Percentiles rank a stretch among this genome's conserved stretches.
These are phyloP conservation scores for Phragmatobia fuliginosa DNA, from an alignment of 2,888 invertebrate species.

Conservation along the genomic window DNA sequence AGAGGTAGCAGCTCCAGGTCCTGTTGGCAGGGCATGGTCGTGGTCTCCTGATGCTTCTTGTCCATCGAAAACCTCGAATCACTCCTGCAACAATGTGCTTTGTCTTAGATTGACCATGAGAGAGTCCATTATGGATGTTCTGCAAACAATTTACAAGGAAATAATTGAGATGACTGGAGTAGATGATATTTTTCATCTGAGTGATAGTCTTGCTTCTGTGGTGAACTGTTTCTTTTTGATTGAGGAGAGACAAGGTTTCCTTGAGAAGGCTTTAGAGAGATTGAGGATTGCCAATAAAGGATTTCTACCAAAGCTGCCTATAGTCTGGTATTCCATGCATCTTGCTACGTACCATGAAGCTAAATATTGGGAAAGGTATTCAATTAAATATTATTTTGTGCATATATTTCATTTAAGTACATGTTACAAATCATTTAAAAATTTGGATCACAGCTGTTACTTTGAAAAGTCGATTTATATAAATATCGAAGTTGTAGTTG, in stretches of 20 bases:
- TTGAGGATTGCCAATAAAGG: conserved; percentile 87
- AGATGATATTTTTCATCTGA: conserved; percentile 92
- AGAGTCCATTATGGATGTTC: conserved; percentile 89
- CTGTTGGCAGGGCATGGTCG: conserved; percentile 94
- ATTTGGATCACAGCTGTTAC: too few species aligned
- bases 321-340: conserved; percentile 91
- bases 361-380: conserved; percentile 69
- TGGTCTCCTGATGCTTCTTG: conserved; percentile 88
- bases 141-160: conserved; percentile 90
- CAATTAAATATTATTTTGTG: too few species aligned
- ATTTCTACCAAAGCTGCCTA: conserved; percentile 84
- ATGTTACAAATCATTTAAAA: too few species aligned
- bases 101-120: conserved; percentile 91
- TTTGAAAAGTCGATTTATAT: too few species aligned
- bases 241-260: conserved; percentile 91
- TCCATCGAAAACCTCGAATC: conserved; percentile 55
- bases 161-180: conserved; percentile 90
- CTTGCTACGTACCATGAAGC: conserved; percentile 80
- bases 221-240: conserved; percentile 89
- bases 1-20: conserved; percentile 95
- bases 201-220: conserved; percentile 91
- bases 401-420: too few species aligned
- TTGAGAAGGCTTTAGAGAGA: conserved; percentile 87
- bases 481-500: too few species aligned
- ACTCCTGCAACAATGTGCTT: conserved; percentile 90